phyloP scores from a whole-genome alignment of 2,888 invertebrate genomes.

The Arctia plantaginis region DNA sequence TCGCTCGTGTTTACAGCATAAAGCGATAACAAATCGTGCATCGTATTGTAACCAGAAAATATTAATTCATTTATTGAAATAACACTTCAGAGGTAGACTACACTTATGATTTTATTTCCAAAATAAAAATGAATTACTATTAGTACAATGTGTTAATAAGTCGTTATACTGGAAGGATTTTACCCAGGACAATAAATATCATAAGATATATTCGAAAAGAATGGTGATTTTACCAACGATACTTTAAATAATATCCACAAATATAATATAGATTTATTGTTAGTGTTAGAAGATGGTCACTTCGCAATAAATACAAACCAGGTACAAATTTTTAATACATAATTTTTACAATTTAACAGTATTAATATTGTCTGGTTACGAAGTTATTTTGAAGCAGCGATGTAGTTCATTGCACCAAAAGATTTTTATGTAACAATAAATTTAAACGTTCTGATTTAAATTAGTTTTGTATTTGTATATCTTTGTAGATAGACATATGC shows the following conservation, averaged over 20 bases:
- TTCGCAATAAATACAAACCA: constrained; percentile 30
- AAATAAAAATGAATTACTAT: constrained; percentile 18
- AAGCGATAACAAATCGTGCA: constrained; percentile 27
- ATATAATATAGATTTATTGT: constrained; percentile 32
- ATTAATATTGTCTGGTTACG: constrained; percentile 59
- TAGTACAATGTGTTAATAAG: constrained; percentile 22
- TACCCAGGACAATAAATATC: constrained; percentile 50
- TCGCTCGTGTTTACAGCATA: constrained; percentile 52
- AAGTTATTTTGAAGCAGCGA: constrained; percentile 38
- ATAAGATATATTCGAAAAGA: constrained; percentile 40
- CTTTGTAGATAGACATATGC: constrained; percentile 77
- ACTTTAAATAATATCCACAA: constrained; percentile 32
- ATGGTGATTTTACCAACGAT: constrained; percentile 28
- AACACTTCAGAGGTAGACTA: constrained; percentile 5
- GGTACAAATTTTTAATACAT: constrained; percentile 38
- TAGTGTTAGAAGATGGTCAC: constrained; percentile 27
- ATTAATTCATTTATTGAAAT: constrained; percentile 39
- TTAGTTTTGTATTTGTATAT: constrained; percentile 68
- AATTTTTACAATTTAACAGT: constrained; percentile 33
- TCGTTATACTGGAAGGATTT: constrained; percentile 28
- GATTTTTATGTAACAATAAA: constrained; percentile 56
- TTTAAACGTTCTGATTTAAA: constrained; percentile 59
- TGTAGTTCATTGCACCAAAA: constrained; percentile 53
- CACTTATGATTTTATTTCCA: neutral
- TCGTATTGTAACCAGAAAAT: constrained; percentile 56